Conservation (phyloP, 2,113 vertebrate genomes). For the Sardina pilchardus region DNA sequence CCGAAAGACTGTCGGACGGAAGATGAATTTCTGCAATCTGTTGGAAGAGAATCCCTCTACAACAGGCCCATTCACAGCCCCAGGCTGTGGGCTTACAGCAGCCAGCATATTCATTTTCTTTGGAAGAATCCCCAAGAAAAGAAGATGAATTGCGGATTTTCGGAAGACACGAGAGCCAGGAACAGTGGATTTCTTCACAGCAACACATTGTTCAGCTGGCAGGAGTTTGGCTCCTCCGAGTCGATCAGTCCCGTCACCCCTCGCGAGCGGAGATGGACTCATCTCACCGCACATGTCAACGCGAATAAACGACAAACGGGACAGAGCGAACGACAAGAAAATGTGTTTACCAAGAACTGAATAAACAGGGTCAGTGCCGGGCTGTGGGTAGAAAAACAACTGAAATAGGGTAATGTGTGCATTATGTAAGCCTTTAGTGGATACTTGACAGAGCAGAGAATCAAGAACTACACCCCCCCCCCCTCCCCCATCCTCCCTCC, state of each 20-base stretch:
- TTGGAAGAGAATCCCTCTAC: not conserved
- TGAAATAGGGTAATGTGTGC: slow-evolving; percentile 13
- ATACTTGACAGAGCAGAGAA: slow-evolving; percentile 11
- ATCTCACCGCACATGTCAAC: not conserved
- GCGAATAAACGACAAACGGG: not conserved
- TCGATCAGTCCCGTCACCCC: not conserved
- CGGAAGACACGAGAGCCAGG: not conserved
- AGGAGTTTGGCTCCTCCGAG: not conserved
- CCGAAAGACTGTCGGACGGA: not conserved
- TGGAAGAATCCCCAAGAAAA: not conserved
- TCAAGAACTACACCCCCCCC: not conserved
- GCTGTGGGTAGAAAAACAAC: not conserved
- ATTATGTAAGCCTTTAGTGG: slow-evolving; percentile 15
- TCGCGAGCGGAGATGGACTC: not conserved
- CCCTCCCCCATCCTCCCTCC: not conserved
- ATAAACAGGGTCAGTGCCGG: slow-evolving; percentile 10
- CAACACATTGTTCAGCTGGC: not conserved
- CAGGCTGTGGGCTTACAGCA: not conserved
- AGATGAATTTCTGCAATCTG: not conserved
- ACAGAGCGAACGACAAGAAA: not conserved
- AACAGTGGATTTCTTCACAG: not conserved
- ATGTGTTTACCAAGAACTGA: not conserved
- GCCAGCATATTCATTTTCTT: not conserved
- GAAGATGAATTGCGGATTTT: not conserved
- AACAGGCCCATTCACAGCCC: not conserved